Percentiles rank a stretch among this genome's conserved stretches.
phyloP scores from a whole-genome alignment of 2,113 vertebrate species.

The Dasypus novemcinctus region DNA sequence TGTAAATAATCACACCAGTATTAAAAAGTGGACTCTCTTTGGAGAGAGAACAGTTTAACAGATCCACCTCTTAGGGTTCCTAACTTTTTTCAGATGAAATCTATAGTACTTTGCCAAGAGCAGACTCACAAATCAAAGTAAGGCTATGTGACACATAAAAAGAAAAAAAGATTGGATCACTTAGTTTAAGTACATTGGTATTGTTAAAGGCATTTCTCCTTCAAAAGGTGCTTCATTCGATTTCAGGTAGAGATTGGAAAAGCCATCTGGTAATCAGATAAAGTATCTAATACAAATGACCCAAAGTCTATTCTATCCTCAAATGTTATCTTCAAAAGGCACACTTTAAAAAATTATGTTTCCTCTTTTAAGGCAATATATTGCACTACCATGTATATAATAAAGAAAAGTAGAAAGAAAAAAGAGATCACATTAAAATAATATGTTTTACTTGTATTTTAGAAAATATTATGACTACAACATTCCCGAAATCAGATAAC shows the following conservation, averaged over 20 bases:
- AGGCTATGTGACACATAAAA: not conserved
- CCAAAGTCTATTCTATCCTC: too few species aligned
- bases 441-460: not conserved
- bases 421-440: not conserved
- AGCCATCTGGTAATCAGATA: not conserved
- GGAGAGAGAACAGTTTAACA: not conserved
- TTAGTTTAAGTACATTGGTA: not conserved
- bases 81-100: not conserved
- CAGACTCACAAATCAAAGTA: not conserved
- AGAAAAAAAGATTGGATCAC: not conserved
- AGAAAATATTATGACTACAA: not conserved
- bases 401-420: not conserved
- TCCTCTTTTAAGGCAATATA: not conserved
- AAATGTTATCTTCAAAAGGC: not conserved
- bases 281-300: not conserved
- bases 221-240: not conserved
- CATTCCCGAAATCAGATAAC: not conserved
- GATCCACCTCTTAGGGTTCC: not conserved
- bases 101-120: not conserved
- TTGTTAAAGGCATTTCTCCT: not conserved
- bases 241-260: not conserved
- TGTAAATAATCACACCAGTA: not conserved
- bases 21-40: not conserved
- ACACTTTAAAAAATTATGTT: not conserved
- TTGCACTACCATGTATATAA: not conserved